Percentiles rank a stretch among this genome's conserved stretches.
Conservation (phyloP, 2,888 invertebrate species). For the Caenorhabditis afra region DNA sequence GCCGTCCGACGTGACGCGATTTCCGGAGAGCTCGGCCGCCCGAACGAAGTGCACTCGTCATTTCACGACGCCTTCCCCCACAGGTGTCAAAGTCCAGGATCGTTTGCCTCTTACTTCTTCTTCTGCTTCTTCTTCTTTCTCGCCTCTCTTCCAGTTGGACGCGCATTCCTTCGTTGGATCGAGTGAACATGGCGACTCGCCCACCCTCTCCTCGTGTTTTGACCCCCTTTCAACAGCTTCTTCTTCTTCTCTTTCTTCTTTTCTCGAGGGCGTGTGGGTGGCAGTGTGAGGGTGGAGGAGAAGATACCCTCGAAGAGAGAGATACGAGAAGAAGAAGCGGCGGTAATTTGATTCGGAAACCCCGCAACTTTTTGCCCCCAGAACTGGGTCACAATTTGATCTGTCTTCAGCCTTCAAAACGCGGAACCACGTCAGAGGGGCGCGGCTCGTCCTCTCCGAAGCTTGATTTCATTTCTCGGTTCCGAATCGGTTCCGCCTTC, state of each 20-base stretch:
- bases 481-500: constrained; percentile 19
- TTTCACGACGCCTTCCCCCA: constrained; percentile 3
- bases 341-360: constrained; percentile 48
- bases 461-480: constrained; percentile 38
- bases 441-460: constrained; percentile 18
- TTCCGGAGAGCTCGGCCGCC: constrained; percentile 12
- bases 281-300: constrained; percentile 44
- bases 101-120: not conserved
- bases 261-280: constrained; percentile 26
- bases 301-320: constrained; percentile 24
- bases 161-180: constrained; percentile 21
- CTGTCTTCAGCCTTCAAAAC: constrained; percentile 10
- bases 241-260: constrained; percentile 40
- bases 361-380: constrained; percentile 43
- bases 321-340: too few species aligned
- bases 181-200: constrained; percentile 38
- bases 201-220: constrained; percentile 4
- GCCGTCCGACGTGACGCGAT: constrained; percentile 34
- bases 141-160: constrained; percentile 22
- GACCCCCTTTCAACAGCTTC: constrained; percentile 18
- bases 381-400: constrained; percentile 56
- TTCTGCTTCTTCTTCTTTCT: constrained; percentile 10
- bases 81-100: constrained; percentile 48
- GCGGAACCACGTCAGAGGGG: constrained; percentile 34
- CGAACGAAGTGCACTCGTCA: constrained; percentile 43